Conservation (phyloP, 2,888 invertebrate species). For the Eilema griseolum region DNA sequence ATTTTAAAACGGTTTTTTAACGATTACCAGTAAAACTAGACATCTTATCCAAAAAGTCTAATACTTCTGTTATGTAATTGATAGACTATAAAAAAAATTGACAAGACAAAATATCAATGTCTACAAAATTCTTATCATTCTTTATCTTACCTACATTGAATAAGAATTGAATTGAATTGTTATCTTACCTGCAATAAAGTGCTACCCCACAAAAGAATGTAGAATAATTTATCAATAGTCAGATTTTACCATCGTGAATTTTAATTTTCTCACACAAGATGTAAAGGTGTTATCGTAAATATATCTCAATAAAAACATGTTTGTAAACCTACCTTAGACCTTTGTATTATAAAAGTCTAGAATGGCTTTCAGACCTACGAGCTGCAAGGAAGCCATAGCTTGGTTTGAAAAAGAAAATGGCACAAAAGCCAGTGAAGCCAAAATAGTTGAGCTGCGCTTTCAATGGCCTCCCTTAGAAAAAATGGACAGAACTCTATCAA, state of each 20-base stretch:
- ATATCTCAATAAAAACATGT: not conserved
- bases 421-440: constrained; percentile 89
- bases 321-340: not conserved
- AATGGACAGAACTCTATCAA: constrained; percentile 95
- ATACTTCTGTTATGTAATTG: no score
- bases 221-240: not conserved
- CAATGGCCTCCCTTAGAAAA: constrained; percentile 98
- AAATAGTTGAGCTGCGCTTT: constrained; percentile 93
- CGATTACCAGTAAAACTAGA: no score
- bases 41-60: not conserved
- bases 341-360: not conserved
- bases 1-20: no score
- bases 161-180: no score
- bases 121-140: not conserved
- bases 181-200: not conserved
- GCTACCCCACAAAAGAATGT: not conserved
- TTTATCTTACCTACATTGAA: not conserved
- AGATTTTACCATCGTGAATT: not conserved
- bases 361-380: constrained; percentile 42
- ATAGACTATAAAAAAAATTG: not conserved
- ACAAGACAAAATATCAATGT: constrained; percentile 7
- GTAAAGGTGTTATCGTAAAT: not conserved
- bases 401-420: constrained; percentile 93
- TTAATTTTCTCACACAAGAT: not conserved
- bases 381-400: constrained; percentile 90